These are phyloP conservation scores for Cosmia pyralina DNA, from an alignment of 2,888 invertebrate genomes.

Conservation along the genomic window DNA sequence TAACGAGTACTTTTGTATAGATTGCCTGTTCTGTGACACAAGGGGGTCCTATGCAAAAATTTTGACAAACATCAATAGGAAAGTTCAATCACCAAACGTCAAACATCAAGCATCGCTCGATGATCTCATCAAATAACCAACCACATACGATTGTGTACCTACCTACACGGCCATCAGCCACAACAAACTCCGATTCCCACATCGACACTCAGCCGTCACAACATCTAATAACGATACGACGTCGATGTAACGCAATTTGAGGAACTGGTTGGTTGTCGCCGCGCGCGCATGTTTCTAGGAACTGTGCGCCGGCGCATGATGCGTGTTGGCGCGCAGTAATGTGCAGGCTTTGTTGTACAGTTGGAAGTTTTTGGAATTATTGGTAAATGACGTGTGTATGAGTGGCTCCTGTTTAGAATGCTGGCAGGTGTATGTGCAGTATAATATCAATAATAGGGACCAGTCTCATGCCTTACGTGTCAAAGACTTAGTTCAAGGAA, in stretches of 20 bases:
- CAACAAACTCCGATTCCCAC: constrained; percentile 29
- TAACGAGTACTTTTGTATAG: too few relatives aligned
- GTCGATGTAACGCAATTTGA: constrained; percentile 54
- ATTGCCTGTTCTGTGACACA: background rate
- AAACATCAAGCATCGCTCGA: background rate
- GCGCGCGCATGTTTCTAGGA: constrained; percentile 62
- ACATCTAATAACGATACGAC: constrained; percentile 47
- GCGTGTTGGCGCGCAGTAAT: constrained; percentile 63
- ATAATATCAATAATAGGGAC: background rate
- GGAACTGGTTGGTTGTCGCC: constrained; percentile 44
- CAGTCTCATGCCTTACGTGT: too few relatives aligned
- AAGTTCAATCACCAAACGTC: background rate
- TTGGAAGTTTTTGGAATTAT: constrained; percentile 41
- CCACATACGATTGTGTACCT: constrained; percentile 19
- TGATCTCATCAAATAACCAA: background rate
- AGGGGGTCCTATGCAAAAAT: background rate
- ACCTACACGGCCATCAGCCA: constrained; percentile 17
- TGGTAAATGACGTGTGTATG: constrained; percentile 21
- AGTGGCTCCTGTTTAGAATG: constrained; percentile 11
- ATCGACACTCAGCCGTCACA: constrained; percentile 24
- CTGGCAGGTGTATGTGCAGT: background rate
- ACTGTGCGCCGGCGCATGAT: constrained; percentile 46
- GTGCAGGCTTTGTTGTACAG: constrained; percentile 36
- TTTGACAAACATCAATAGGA: background rate
- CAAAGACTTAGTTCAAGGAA: background rate